These are phyloP conservation scores for Nomada fucata DNA, from an alignment of 2,888 invertebrate species.

Conservation along the genomic window DNA sequence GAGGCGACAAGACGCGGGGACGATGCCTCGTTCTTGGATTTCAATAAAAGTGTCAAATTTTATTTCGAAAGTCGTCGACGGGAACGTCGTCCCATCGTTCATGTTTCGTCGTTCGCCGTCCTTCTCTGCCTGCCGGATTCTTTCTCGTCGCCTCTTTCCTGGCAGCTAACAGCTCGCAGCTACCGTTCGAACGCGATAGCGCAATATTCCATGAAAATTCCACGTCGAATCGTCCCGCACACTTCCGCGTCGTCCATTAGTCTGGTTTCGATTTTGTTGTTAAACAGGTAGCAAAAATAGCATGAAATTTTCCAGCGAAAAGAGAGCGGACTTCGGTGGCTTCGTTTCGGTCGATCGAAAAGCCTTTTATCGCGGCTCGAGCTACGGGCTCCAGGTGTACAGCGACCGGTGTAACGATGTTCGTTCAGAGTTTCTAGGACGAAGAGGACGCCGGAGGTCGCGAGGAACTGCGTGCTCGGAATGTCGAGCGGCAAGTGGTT, in stretches of 20 bases:
- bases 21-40: conserved; percentile 65
- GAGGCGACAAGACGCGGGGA: conserved; percentile 37
- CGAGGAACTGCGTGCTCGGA: not conserved
- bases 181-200: conserved; percentile 16
- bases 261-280: not conserved
- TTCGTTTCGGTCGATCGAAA: not conserved
- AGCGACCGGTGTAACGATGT: conserved; percentile 9
- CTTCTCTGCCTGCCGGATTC: conserved; percentile 20
- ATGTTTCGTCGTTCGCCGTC: conserved; percentile 61
- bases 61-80: conserved; percentile 72
- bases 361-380: not conserved
- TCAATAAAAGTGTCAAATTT: conserved; percentile 78
- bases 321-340: not conserved
- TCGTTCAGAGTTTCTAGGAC: not conserved
- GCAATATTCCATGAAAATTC: conserved; percentile 21
- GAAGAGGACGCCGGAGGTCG: not conserved
- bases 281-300: conserved; percentile 6
- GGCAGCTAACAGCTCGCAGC: conserved; percentile 4
- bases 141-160: not conserved
- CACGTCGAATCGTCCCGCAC: not conserved
- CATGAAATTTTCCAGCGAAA: not conserved
- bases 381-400: not conserved
- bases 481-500: not conserved
- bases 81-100: conserved; percentile 65
- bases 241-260: too few species aligned